Base-by-base conservation (phyloP, 2,797 vertebrate genomes). In the Pyrocephalus nanus region DNA sequence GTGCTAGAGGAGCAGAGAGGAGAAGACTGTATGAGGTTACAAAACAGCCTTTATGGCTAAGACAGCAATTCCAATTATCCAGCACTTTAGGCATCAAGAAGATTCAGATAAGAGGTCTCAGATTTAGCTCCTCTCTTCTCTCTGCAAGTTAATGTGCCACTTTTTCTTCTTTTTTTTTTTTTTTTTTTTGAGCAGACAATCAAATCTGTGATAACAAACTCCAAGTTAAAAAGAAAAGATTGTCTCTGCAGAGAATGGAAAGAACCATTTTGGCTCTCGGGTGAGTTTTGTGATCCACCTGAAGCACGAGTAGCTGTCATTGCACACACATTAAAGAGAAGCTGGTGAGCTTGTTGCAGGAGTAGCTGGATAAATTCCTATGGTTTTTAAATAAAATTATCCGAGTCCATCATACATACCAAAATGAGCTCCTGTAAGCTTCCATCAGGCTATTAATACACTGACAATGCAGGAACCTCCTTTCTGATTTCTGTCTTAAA, bases 71-170 rank as follows among this genome's bases (percentile, higher is more conserved):
- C 88, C 78, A 95, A 95, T 96, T 96, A 96, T 87, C 90, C 90
- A 95, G 86, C 94, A 85, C 95, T 95, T 84, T 84, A 94, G 87
- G 93, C 86, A 91, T 90, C 2, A 4, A 75, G 48, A 92, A 92
- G 88, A 93, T 91, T 91, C 85, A 90, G 95, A 96, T 96, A 96
- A 96, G 95, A 95, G 88, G 83, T 86, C 95, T 96, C 94, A 86
- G 88, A 95, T 96, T 96, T 95, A 92, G 95, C 76, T 95, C 85
- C 85, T 93, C 94, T 91, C 76, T 92, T 92, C 91, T 86, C 76
- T 75, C 82, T 96, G 66, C 62, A 90, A 96, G 86, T 87, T 92
- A 91, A 96, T 93, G 78, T 91, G 78, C 75, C 20, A 14, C 36
- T 88, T 92, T 86, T n/a, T n/a, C n/a, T n/a, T n/a, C n/a, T 53